Conservation (phyloP, 2,888 invertebrate species). For the Argyra leucocephala region DNA sequence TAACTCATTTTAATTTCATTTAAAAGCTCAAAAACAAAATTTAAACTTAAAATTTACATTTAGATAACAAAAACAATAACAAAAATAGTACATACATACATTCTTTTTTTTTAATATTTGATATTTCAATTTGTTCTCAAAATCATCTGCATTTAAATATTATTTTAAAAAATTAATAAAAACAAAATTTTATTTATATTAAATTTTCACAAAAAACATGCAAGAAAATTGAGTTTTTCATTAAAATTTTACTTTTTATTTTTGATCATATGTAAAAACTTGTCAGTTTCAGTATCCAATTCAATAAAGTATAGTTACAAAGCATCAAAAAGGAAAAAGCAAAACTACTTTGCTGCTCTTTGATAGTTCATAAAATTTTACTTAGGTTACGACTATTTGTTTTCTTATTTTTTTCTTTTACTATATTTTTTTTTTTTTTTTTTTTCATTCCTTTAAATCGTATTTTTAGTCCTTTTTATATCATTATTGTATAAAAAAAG, state of each 20-base stretch:
- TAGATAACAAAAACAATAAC: too few relatives aligned
- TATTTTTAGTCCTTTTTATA: too few relatives aligned
- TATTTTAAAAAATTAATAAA: background rate
- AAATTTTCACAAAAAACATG: background rate
- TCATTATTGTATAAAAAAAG: too few relatives aligned
- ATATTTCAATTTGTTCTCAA: background rate
- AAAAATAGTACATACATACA: too few relatives aligned
- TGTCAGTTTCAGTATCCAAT: background rate
- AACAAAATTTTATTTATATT: background rate
- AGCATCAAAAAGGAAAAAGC: background rate
- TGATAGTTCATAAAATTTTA: background rate
- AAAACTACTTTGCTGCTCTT: background rate
- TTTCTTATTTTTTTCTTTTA: too few relatives aligned
- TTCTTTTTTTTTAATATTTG: too few relatives aligned
- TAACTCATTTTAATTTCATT: too few relatives aligned
- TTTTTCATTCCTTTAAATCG: too few relatives aligned
- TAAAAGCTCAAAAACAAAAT: too few relatives aligned
- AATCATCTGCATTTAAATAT: background rate
- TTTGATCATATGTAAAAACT: background rate
- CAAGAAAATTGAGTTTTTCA: background rate
- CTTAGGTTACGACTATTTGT: background rate
- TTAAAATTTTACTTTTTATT: background rate
- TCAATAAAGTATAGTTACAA: background rate
- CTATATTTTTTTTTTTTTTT: too few relatives aligned
- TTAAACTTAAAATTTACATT: too few relatives aligned